Conservation (phyloP, 2,888 invertebrate species). For the Hyposoter didymator region DNA sequence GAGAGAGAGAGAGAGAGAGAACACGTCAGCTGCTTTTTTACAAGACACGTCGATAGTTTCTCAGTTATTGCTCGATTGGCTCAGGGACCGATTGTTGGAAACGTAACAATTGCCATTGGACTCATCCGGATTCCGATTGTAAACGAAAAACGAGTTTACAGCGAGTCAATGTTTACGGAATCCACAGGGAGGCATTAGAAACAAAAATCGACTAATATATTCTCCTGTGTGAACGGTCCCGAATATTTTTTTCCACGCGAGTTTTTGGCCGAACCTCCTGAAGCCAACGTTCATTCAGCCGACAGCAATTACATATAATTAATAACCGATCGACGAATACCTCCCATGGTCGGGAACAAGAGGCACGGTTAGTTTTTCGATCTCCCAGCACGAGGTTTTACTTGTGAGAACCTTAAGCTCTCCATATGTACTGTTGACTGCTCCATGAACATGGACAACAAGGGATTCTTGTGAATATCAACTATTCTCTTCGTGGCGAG, state of each 20-base stretch:
- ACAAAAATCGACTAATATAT: neutral
- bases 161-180: neutral
- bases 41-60: conserved; percentile 9
- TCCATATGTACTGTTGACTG: conserved; percentile 5
- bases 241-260: neutral
- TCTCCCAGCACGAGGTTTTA: conserved; percentile 79
- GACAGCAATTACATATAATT: conserved; percentile 78
- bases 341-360: conserved; percentile 76
- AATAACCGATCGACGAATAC: conserved; percentile 78
- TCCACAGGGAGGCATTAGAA: neutral
- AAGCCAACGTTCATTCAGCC: conserved; percentile 7
- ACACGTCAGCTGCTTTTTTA: conserved; percentile 34
- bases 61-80: conserved; percentile 40
- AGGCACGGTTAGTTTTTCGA: conserved; percentile 36
- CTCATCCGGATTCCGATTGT: neutral
- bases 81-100: conserved; percentile 19
- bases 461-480: neutral
- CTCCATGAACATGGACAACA: neutral
- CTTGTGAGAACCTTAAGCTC: conserved; percentile 72
- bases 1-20: neutral
- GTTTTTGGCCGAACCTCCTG: neutral
- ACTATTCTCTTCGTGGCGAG: neutral
- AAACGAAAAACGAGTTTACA: neutral
- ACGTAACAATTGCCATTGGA: neutral
- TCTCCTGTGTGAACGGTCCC: neutral